Base-by-base conservation (phyloP, 1,140 invertebrate genomes). In the Meteorus sp. region DNA sequence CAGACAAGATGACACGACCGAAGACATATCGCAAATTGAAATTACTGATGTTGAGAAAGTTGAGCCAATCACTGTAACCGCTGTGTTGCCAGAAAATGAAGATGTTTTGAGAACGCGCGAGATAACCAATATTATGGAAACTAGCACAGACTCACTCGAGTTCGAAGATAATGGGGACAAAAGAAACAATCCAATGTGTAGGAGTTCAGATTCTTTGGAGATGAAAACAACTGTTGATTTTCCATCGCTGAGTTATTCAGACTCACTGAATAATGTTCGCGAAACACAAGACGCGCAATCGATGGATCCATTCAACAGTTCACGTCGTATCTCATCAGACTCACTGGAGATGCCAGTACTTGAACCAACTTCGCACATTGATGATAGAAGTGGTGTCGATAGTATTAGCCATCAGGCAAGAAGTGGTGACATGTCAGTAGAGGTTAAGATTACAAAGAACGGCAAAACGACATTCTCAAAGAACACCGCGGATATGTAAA, bases 81-180 rank as follows among this genome's bases (percentile, higher is more conserved):
- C 56, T 17, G 29, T 22, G 19, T 37, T 17, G 5, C 71, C 72
- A 47, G 81, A 82, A 62, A 50, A 56, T 7, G 69, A 71, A 25
- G 43, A 54, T 19, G 1, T 48, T 8, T 35, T 13, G 1, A 56
- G 31, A 31, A 41, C 3, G 23, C 3, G 41, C 20, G 41, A 60
- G 52, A 11, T 72, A 73, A 23, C 35, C 1, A 82, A 83, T 59
- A 35, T 84, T 0, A 85, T 83, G 78, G 80, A 85, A 31, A 80
- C 84, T 0, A 85, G 86, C 31, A 83, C 83, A 2, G 87, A 88
- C 69, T 88, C 85, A 0, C 65, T 88, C 11, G 86, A 88, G 62
- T 37, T 84, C 0, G 82, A 81, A 48, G 69, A 76, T 0, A 69
- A 73, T 37, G 56, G 50, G 35, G 73, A 71, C n/a, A 71, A 71